A percentile compares a stretch with the other conserved stretches of the same genome.
Conservation (phyloP, 2,113 vertebrate species). For the Acanthisitta chloris region DNA sequence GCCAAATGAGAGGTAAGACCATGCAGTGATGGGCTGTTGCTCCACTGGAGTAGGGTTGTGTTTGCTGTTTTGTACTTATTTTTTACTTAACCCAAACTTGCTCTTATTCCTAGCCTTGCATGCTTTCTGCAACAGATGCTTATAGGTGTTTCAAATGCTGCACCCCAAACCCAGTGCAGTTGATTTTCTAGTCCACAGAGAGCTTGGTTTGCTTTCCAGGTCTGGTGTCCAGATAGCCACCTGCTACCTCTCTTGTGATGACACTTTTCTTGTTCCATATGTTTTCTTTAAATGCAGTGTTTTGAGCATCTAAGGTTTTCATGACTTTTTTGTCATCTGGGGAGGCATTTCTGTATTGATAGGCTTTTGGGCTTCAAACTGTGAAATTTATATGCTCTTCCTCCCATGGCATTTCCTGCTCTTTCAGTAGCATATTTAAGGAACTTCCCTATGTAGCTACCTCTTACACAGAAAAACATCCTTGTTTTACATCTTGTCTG, state of each 20-base stretch:
- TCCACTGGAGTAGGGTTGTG: not conserved
- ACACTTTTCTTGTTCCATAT: not conserved
- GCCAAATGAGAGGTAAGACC: not conserved
- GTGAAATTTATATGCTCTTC: not conserved
- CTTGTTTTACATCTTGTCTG: not conserved
- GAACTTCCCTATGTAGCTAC: not conserved
- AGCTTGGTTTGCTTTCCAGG: not conserved
- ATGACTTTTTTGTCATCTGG: not conserved
- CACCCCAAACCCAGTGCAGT: fast-evolving
- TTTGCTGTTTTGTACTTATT: not conserved
- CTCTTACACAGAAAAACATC: not conserved
- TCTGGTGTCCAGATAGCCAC: fast-evolving
- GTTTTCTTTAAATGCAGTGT: not conserved
- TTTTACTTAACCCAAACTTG: not conserved
- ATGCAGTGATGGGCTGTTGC: not conserved
- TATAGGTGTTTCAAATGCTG: not conserved
- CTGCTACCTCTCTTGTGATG: not conserved
- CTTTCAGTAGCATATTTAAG: not conserved
- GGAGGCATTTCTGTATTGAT: not conserved
- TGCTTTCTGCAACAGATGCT: not conserved
- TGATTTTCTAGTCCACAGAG: not conserved
- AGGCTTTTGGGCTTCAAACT: not conserved
- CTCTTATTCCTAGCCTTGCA: not conserved
- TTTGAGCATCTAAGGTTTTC: not conserved
- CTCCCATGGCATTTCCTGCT: not conserved